A percentile compares a stretch with the other conserved stretches of the same genome.
phyloP scores from a whole-genome alignment of 1,140 invertebrate genomes.

The Drosophila truncata region DNA sequence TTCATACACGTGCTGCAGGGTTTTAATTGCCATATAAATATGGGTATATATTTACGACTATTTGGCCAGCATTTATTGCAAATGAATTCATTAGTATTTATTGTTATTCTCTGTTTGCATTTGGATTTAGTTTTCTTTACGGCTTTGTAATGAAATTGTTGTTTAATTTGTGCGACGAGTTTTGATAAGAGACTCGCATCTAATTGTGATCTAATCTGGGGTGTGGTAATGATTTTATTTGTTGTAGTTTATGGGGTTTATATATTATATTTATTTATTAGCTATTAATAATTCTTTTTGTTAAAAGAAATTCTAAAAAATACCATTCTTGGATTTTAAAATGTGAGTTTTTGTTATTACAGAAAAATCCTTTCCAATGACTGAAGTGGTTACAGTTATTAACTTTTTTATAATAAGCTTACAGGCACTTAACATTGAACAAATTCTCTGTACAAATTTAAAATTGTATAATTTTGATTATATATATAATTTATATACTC shows the following conservation, averaged over 20 bases:
- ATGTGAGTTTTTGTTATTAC: not conserved
- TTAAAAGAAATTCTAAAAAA: not conserved
- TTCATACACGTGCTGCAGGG: conserved; percentile 19
- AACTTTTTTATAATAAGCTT: not conserved
- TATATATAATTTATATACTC: not conserved
- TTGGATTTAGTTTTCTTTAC: conserved; percentile 8
- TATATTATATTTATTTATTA: not conserved
- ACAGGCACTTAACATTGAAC: too few species aligned
- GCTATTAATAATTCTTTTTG: too few species aligned
- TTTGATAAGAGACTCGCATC: conserved; percentile 13
- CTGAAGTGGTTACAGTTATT: not conserved
- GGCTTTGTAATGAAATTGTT: conserved; percentile 11
- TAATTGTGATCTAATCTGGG: conserved; percentile 6
- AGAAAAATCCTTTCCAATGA: not conserved
- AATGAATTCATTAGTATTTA: conserved; percentile 39
- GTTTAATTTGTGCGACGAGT: conserved; percentile 44
- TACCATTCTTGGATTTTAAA: not conserved
- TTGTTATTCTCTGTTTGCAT: conserved; percentile 11
- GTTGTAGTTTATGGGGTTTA: not conserved
- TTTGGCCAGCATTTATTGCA: conserved; percentile 24
- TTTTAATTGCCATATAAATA: conserved; percentile 17
- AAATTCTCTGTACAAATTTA: too few species aligned
- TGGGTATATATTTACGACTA: conserved; percentile 14
- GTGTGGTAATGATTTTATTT: conserved; percentile 7
- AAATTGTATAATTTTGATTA: too few species aligned